A percentile compares a stretch with the other conserved stretches of the same genome.
These are phyloP conservation scores for Dione vanillae DNA, from an alignment of 2,888 invertebrate species.

Conservation along the genomic window DNA sequence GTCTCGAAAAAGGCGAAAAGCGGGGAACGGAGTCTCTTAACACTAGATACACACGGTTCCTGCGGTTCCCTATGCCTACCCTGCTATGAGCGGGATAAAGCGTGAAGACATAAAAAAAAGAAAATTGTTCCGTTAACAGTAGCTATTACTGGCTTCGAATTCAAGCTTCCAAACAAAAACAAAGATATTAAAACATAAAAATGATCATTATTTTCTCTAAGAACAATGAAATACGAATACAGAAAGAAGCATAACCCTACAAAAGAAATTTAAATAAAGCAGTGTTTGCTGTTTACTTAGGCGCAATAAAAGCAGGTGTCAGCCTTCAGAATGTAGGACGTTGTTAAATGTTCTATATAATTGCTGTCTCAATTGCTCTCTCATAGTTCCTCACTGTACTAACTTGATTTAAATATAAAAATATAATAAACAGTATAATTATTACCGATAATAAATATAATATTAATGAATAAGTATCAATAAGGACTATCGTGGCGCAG, in stretches of 20 bases:
- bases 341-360: slow-evolving; percentile 25
- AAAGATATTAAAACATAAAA: neutral
- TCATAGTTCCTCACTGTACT: no score
- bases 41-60: no score
- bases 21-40: no score
- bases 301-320: slow-evolving; percentile 23
- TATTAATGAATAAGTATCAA: no score
- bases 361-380: slow-evolving; percentile 3
- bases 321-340: slow-evolving; percentile 32
- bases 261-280: slow-evolving; percentile 9
- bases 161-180: neutral
- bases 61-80: no score
- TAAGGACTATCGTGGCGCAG: no score
- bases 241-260: neutral
- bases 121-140: neutral
- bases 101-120: neutral
- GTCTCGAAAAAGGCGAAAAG: no score
- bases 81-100: no score
- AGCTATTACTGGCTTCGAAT: neutral
- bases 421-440: no score
- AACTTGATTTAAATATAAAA: neutral
- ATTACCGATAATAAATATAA: no score
- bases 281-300: slow-evolving; percentile 16
- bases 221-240: slow-evolving; percentile 12
- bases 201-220: neutral